Base-by-base conservation (phyloP, 2,113 vertebrate genomes). In the Glaucomys volans region DNA sequence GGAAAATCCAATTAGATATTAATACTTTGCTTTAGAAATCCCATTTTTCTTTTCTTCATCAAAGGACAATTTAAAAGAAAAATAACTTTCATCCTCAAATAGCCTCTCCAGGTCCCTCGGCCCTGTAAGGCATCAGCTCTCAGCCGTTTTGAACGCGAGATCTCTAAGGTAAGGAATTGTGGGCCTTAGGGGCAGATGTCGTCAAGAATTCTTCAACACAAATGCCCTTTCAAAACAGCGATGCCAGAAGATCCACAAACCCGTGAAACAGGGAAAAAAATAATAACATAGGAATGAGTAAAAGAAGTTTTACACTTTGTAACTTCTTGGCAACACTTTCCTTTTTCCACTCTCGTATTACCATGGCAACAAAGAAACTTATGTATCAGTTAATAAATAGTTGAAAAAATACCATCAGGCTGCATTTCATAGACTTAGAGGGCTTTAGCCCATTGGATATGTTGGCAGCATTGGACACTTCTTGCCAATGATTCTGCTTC, bases 1-100 rank as follows among this genome's bases (percentile, higher is more conserved):
- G 26, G 54, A 74, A 97, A 97, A 97, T 92, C 67, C 72, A 97
- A 91, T 96, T 92, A 96, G 54, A 66, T 93, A 85, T 87, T 88
- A 92, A 89, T 66, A 94, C 37, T 69, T 10, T 82, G 17, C 52
- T 91, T 59, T 47, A 88, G 42, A 92, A 96, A 95, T 96, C 62
- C 64, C 79, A 86, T 44, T 91, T 96, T 81, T 80, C 76, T 87
- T 95, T 90, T 96, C 57, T 96, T 95, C 94, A 95, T 84, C 96
- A 95, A 94, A 95, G 40, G 37, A 71, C 2, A 74, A n/a, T 86
- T 96, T 95, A 91, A 79, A 30, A 96, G 95, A 71, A 95, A 92
- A 96, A 52, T 82, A 84, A 66, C 44, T 95, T 97, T 90, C 64
- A 90, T 62, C 37, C 66, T 42, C n/a, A 90, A 86, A 81, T 85